Evolutionary conservation across 2,113 vertebrate genomes (phyloP).

Genomic region (Fregata magnificens): DNA sequence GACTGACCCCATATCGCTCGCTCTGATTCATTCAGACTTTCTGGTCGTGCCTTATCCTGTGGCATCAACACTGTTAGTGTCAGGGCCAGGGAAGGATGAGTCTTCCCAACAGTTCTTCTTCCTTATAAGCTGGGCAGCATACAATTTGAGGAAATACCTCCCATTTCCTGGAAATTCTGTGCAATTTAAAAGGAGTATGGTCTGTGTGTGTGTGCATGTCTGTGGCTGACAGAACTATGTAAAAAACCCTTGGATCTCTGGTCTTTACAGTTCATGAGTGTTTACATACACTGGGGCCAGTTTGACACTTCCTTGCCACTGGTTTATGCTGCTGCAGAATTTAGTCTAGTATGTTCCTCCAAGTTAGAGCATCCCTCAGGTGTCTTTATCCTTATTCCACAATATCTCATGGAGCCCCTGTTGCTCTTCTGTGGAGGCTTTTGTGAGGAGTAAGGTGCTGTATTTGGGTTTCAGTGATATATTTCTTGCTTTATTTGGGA

Average conservation of each 20-base stretch:
- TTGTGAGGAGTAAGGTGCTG: neutral
- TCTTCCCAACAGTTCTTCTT: neutral
- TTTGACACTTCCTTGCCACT: neutral
- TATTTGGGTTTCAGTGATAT: neutral
- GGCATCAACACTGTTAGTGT: fast-evolving
- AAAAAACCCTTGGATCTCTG: neutral
- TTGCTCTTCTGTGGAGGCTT: neutral
- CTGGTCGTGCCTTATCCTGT: neutral
- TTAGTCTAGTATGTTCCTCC: neutral
- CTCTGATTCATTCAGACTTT: neutral
- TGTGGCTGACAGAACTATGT: neutral
- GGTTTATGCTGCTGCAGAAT: neutral
- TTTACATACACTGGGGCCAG: fast-evolving
- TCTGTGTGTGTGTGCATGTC: neutral
- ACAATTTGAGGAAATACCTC: neutral
- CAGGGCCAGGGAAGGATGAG: neutral
- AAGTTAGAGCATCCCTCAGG: neutral
- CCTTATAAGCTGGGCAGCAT: neutral
- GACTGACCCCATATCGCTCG: neutral
- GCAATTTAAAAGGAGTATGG: neutral
- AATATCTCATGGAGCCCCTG: neutral
- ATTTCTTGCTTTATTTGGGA: neutral
- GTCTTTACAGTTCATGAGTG: neutral
- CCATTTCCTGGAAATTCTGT: slow-evolving; percentile 25
- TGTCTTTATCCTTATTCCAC: neutral